Evolutionary conservation across 2,797 vertebrate species (phyloP).

Genomic region (Anas flavirostris): DNA sequence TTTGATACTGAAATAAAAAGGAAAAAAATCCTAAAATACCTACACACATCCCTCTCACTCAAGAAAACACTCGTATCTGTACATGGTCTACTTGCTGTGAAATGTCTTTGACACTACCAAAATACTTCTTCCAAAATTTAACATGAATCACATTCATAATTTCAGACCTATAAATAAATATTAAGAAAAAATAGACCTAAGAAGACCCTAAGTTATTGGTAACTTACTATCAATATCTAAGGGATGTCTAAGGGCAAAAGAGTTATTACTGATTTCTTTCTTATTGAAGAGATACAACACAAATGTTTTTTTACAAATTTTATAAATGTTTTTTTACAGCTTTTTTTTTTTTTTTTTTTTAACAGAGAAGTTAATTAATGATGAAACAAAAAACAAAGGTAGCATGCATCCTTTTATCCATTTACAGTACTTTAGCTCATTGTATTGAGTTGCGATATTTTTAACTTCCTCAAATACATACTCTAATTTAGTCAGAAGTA

Average conservation of each 20-base stretch:
- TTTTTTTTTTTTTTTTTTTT: neutral
- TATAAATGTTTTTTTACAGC: neutral
- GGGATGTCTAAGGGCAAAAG: neutral
- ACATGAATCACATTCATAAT: neutral
- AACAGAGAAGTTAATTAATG: neutral
- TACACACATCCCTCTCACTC: neutral
- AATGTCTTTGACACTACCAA: neutral
- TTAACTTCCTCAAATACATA: neutral
- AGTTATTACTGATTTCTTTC: neutral
- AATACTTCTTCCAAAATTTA: neutral
- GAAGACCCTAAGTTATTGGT: neutral
- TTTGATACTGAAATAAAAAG: neutral
- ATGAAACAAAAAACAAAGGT: neutral
- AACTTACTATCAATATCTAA: neutral
- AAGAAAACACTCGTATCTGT: neutral
- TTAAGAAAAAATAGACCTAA: neutral
- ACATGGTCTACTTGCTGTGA: neutral
- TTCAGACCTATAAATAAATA: neutral
- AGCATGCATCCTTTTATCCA: neutral
- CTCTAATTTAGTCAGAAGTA: neutral
- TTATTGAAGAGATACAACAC: neutral
- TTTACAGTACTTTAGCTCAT: neutral
- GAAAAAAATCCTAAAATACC: neutral
- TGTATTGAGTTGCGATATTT: neutral
- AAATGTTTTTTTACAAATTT: neutral